These are phyloP conservation scores for Nasalis larvatus DNA, from an alignment of 2,113 vertebrate species.

Conservation along the genomic window DNA sequence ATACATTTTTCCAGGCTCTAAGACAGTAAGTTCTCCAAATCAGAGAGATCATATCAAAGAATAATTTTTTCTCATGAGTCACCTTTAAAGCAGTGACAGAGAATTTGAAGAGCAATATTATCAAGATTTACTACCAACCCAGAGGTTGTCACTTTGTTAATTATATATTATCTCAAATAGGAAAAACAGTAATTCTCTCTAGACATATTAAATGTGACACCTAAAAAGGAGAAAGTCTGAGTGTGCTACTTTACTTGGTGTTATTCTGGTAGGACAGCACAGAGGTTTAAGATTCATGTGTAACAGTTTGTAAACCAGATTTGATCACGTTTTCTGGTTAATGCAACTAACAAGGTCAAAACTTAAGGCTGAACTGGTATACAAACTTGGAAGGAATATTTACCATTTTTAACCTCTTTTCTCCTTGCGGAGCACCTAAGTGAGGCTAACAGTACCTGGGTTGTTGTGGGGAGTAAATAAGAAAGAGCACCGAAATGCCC, in stretches of 20 bases:
- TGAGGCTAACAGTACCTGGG: neutral
- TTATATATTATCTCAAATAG: neutral
- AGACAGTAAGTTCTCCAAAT: neutral
- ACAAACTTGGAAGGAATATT: neutral
- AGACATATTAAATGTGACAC: neutral
- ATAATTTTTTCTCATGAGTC: conserved; percentile 10
- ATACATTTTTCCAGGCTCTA: neutral
- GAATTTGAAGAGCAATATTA: neutral
- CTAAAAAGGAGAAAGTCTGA: neutral
- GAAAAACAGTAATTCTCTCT: neutral
- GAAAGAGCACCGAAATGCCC: neutral
- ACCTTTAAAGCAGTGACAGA: neutral
- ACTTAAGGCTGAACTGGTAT: neutral
- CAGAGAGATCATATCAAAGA: conserved; percentile 35
- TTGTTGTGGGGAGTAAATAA: neutral
- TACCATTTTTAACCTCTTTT: neutral
- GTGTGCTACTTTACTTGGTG: neutral
- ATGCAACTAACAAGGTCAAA: neutral
- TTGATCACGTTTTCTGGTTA: neutral
- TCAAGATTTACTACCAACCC: neutral
- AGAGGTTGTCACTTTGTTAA: neutral
- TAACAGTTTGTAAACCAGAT: neutral
- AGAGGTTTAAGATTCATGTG: neutral
- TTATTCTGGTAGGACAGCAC: neutral
- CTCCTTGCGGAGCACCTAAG: neutral